Base-by-base conservation (phyloP, 2,113 vertebrate species). In the Malurus cyaneus region DNA sequence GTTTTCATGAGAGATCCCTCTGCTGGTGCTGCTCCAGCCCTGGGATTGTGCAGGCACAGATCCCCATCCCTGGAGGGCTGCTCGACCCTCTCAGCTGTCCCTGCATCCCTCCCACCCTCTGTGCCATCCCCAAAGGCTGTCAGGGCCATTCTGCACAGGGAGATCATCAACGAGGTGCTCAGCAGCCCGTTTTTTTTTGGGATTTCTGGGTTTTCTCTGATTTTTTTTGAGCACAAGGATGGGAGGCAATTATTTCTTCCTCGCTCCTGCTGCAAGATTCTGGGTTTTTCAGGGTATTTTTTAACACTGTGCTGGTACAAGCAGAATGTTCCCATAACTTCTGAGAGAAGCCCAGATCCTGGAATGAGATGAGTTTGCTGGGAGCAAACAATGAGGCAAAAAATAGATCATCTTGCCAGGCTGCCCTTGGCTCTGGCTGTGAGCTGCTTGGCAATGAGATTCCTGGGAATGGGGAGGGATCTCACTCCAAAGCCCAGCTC, bases 81-180 rank as follows among this genome's bases (percentile, higher is more conserved):
- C 54, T 26, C 19, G 72, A 65, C 56, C 74, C 88, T 39, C 77
- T 80, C 78, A 91, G 94, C 83, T 82, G 69, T 46, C 62, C 62
- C 80, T 46, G 77, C n/a, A 2, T 34, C 96, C 87, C 82, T 46
- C 81, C 66, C 62, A 59, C 86, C 90, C 95, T 88, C 90, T 92
- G 74, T 89, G 71, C 88, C 71, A 69, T 64, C 80, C 73, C 17
- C 18, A 66, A 69, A 57, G 77, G 81, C 69, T 94, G 91, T 77
- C 92, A 92, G 86, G 70, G 60, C 81, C 57, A 18, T 88, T 70
- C 73, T 81, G 86, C 81, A 86, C 0, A 0, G 61, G 32, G 49
- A 24, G 52, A 17, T 92, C 16, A 8, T 32, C 56, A 13, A 5
- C 52, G 28, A 15, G 34, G 20, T 65, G 59, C 61, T 87, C 83